Percentiles rank a stretch among this genome's conserved stretches.
Evolutionary conservation across 1,140 invertebrate genomes (phyloP).

Genomic region (Bombus difficillimus): DNA sequence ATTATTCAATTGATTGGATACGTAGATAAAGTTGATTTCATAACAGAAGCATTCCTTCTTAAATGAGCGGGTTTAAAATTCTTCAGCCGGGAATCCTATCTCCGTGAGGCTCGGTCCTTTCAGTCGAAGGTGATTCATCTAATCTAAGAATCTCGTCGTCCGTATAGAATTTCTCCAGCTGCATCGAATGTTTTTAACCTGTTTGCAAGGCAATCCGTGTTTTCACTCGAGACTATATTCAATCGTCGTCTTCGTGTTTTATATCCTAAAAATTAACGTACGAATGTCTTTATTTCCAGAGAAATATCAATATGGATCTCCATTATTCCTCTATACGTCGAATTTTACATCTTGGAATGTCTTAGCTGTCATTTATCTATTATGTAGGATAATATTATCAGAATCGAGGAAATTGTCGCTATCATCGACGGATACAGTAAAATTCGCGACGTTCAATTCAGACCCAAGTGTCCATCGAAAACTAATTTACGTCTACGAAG

Average conservation of each 20-base stretch:
- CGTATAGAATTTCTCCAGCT: conserved; percentile 66
- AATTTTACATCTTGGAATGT: background rate
- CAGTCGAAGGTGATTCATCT: conserved; percentile 64
- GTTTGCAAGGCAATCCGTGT: conserved; percentile 29
- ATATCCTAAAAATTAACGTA: background rate
- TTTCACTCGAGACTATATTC: conserved; percentile 22
- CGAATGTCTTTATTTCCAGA: background rate
- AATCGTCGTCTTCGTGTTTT: background rate
- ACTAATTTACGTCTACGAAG: background rate
- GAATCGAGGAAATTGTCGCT: background rate
- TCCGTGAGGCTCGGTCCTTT: conserved; percentile 65
- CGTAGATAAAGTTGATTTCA: conserved; percentile 50
- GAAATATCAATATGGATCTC: background rate
- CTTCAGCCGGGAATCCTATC: conserved; percentile 61
- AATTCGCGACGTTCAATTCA: too few relatives aligned
- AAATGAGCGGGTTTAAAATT: conserved; percentile 51
- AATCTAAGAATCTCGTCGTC: conserved; percentile 66
- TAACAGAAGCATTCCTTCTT: conserved; percentile 54
- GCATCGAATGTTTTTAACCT: conserved; percentile 69
- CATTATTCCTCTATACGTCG: too few relatives aligned
- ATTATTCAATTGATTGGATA: background rate
- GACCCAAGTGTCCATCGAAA: background rate
- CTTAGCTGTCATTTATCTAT: background rate
- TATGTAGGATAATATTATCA: background rate
- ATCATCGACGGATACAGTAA: too few relatives aligned